Evolutionary conservation across 2,888 invertebrate species (phyloP), one percentile per base, ranked within the genome.

Genomic region (Clusia tigrina): DNA sequence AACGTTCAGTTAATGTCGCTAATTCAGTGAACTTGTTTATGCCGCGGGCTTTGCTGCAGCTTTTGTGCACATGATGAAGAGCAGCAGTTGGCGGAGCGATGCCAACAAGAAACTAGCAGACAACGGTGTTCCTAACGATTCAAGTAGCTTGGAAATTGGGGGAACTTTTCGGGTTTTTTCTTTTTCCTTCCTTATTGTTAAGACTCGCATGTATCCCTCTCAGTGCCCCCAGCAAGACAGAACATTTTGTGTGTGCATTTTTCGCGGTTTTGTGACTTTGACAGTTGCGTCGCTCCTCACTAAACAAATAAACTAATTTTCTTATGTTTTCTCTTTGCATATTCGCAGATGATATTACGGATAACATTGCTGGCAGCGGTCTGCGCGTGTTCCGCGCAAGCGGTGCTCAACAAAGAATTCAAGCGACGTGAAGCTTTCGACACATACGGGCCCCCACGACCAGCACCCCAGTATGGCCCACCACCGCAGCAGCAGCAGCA

Each of bases 391-490:
- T 55, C 68, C 51, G 65, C 69, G 2, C 69, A 71, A 46, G 81
- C 78, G 18, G 80, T 81, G 46, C 71, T 80, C 12, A 73, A 69
- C 42, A 77, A 78, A 56, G 74, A 77, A 2, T 20, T 72, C 2
- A 73, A 80, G 66, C 58, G 82, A 72, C 73, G 75, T 2, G 78
- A 76, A 38, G 71, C 73, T 0, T 69, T 87, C 10, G 85, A 87
- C 0, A 74, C 83, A 0, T 87, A 88, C 53, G 88, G 88, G 0
- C 87, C 87, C 0, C 87, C 88, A 0, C 84, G 85, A 3, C 85
- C 86, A 23, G 84, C 85, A 38, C 81, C 83, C 17, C 74, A 81
- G 55, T 71, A 76, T 48, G 77, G 78, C 9, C 80, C 81, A 42
- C 82, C 88, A 0, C 86, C 85, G 32, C 78, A 81, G 73, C 76